A percentile compares a stretch with the other conserved stretches of the same genome.
Conservation (phyloP, 2,797 vertebrate genomes). For the Nyctibius grandis region DNA sequence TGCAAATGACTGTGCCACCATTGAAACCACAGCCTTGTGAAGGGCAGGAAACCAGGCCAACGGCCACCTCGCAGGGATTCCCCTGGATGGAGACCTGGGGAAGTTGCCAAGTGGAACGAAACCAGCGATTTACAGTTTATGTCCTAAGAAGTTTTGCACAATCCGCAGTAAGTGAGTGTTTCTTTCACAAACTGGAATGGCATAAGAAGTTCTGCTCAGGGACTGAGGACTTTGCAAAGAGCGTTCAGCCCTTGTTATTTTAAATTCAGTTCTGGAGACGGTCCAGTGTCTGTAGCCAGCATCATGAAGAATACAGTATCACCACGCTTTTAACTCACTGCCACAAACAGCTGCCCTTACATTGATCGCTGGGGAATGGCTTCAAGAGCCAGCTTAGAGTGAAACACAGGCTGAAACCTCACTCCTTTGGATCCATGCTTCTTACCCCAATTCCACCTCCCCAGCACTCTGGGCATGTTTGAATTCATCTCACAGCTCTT, state of each 20-base stretch:
- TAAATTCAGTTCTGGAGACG: background rate
- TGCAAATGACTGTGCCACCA: background rate
- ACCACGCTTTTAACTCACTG: background rate
- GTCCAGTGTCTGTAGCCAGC: background rate
- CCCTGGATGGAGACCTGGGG: slow-evolving; percentile 8
- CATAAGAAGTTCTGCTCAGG: background rate
- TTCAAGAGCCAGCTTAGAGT: background rate
- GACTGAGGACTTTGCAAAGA: background rate
- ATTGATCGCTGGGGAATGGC: background rate
- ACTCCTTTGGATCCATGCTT: background rate
- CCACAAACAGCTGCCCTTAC: background rate
- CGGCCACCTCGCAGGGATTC: background rate
- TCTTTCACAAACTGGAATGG: background rate
- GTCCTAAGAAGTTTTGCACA: slow-evolving; percentile 38
- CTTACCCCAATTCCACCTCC: background rate
- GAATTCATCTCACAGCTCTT: background rate
- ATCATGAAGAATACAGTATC: background rate
- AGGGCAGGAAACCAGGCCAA: slow-evolving; percentile 42
- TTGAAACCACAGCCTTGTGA: background rate
- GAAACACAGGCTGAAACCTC: background rate
- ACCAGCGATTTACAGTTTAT: slow-evolving; percentile 19
- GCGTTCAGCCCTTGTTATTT: background rate
- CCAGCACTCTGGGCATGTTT: fast-evolving
- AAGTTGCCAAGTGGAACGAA: slow-evolving; percentile 19
- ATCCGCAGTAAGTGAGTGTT: background rate